Conservation (phyloP, 35 echinoderm and acorn worm genomes). For the Lytechinus pictus region DNA sequence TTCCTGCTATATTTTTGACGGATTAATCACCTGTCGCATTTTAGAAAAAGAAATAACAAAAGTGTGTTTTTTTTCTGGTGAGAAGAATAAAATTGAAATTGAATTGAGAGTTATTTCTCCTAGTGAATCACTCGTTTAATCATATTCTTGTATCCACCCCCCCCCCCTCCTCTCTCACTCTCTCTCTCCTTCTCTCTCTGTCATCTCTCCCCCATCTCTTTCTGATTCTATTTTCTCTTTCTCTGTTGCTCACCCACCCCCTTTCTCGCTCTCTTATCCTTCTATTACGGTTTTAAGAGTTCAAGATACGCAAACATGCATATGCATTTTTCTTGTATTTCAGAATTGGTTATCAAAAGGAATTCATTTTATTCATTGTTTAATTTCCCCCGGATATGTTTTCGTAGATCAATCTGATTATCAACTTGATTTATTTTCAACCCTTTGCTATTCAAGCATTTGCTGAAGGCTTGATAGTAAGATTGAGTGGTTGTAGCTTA, state of each 20-base stretch:
- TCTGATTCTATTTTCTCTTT: background rate
- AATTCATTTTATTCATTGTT: too few relatives aligned
- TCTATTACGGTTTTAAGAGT: too few relatives aligned
- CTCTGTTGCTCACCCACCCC: background rate
- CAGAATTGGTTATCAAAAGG: too few relatives aligned
- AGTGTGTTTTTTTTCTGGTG: background rate
- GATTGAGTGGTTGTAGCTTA: background rate
- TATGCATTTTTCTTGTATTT: too few relatives aligned
- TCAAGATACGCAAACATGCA: too few relatives aligned
- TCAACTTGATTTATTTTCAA: background rate
- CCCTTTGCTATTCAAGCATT: background rate
- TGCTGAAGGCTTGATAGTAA: too few relatives aligned
- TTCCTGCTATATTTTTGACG: slow-evolving; percentile 21
- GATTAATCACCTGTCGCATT: slow-evolving; percentile 38
- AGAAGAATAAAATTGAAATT: background rate
- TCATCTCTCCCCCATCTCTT: background rate
- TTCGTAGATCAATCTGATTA: too few relatives aligned
- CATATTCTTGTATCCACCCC: background rate
- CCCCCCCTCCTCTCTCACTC: background rate
- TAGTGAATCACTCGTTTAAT: background rate
- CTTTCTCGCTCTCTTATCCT: background rate
- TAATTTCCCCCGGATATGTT: too few relatives aligned
- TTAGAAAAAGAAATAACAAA: background rate
- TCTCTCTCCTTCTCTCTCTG: background rate
- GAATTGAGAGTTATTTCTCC: background rate